phyloP scores from a whole-genome alignment of 2,797 vertebrate genomes.

The Tympanoctomys barrerae region DNA sequence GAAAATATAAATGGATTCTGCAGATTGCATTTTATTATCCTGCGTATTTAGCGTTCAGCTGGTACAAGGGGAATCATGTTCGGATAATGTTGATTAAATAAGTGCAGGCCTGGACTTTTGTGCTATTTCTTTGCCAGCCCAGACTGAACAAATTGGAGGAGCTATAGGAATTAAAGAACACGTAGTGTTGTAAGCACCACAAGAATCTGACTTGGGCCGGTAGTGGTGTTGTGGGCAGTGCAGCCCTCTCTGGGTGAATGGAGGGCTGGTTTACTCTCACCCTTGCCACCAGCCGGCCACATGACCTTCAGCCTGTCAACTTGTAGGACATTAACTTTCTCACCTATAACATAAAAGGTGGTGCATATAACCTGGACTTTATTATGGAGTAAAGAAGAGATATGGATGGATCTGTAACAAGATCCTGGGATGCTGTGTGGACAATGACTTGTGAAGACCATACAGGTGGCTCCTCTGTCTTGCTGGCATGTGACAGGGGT shows the following conservation, averaged over 20 bases:
- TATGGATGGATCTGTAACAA: neutral
- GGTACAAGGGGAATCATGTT: slow-evolving; percentile 49
- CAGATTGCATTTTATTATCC: slow-evolving; percentile 81
- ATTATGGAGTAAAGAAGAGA: neutral
- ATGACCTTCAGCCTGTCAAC: neutral
- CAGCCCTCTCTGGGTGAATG: neutral
- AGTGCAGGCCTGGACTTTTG: slow-evolving; percentile 63
- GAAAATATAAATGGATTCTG: slow-evolving; percentile 82
- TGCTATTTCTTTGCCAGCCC: slow-evolving; percentile 62
- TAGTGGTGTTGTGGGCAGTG: neutral
- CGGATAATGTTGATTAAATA: slow-evolving; percentile 73
- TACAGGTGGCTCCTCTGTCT: neutral
- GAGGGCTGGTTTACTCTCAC: neutral
- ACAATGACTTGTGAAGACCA: neutral
- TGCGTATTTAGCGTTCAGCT: slow-evolving; percentile 66
- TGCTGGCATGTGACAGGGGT: neutral
- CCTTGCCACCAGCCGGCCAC: neutral
- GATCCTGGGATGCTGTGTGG: neutral
- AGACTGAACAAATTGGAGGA: slow-evolving; percentile 14
- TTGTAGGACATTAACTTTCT: neutral
- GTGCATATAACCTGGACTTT: neutral
- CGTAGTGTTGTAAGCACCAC: neutral
- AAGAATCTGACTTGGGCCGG: neutral
- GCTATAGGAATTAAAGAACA: neutral
- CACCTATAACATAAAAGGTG: neutral